Evolutionary conservation across 2,888 invertebrate species (phyloP), one percentile per base, ranked within the genome.

Genomic region (Xanthostigma xanthostigma): DNA sequence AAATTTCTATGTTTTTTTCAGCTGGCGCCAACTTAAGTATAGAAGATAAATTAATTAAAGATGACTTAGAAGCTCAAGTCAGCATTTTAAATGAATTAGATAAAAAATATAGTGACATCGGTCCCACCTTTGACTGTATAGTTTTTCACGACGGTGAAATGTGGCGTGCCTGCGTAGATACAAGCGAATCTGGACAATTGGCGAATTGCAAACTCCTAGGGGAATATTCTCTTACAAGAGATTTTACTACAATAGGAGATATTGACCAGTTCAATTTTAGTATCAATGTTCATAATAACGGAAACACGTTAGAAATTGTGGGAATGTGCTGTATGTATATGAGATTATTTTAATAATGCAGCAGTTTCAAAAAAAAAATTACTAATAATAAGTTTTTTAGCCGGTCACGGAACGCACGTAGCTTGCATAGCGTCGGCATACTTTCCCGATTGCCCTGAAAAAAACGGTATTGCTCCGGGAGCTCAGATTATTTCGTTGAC

Each of bases 351-450:
- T 44, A 34, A 9, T 12, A 38, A 11, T 39, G 12, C 12, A 39
- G 11, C 14, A 39, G 8, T 39, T 42, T n/a, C 10, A 13, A 39
- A 35, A 11, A 43, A 51, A 46, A 2, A 17, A 17, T 35, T 35
- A 6, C 13, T 46, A 45, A 14, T 50, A 42, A 43, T 14, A 46
- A 41, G 43, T 45, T 52, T 54, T 68, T 14, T 62, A 92, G 94
- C 94, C 10, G 83, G 89, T 46, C 98, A 98, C 67, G 98, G 96
- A 33, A 96, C 96, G 0, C 97, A 98, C 66, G 98, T 98, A 5
- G 93, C 96, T 0, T 88, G 92, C 9, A 98, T 98, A 57, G 91
- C 96, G 1, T 82, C 95, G 2, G 96, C 90, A 0, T 76, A 86
- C 68, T 93, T 90, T 67, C 84, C 89, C 0, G 82, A 87, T 27